Evolutionary conservation across 2,113 vertebrate species (phyloP).

Genomic region (Spermophilus dauricus): DNA sequence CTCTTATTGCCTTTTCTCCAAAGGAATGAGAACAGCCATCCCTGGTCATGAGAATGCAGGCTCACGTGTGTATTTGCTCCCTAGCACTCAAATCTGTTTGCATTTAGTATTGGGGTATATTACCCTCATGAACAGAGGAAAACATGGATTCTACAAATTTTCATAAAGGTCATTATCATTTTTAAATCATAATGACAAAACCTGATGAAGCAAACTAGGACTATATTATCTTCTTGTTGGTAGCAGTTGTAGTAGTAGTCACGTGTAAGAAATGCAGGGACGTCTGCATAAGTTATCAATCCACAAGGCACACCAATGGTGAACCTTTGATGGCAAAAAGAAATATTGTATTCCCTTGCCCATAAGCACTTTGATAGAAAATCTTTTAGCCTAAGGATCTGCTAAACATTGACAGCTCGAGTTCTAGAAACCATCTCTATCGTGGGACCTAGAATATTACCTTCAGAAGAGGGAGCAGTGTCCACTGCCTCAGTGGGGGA

Average conservation of each 20-base stretch:
- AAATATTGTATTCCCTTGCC: neutral
- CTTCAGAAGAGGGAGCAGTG: neutral
- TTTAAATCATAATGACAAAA: conserved; percentile 9
- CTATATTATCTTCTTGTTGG: neutral
- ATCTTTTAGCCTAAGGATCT: neutral
- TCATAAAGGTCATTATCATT: neutral
- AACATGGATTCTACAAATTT: neutral
- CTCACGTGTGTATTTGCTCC: neutral
- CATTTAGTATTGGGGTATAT: neutral
- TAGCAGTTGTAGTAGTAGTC: neutral
- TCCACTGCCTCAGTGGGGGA: rapidly evolving
- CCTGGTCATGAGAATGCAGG: neutral
- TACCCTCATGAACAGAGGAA: neutral
- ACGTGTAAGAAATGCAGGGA: neutral
- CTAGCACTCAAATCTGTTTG: neutral
- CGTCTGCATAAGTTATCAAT: neutral
- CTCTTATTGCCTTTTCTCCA: neutral
- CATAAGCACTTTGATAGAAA: neutral
- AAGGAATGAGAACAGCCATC: neutral
- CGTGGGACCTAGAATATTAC: neutral
- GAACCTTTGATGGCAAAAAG: neutral
- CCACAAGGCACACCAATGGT: neutral
- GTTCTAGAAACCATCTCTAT: neutral
- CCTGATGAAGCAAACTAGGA: neutral
- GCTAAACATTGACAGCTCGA: neutral